phyloP scores from a whole-genome alignment of 2,113 vertebrate species.

The Morphnarchus princeps region DNA sequence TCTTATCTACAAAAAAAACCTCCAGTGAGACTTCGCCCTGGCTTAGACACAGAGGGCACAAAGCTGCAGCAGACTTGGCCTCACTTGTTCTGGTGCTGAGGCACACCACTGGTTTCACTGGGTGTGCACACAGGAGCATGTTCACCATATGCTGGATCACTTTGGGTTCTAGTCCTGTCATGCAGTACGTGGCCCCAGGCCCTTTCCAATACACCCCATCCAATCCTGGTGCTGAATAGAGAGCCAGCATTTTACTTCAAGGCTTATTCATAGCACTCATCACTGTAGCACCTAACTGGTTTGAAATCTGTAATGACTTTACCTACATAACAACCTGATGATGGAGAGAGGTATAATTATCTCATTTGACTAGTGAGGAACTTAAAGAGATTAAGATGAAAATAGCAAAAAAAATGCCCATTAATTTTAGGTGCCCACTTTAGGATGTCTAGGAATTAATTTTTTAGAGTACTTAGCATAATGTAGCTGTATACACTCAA shows the following conservation, averaged over 20 bases:
- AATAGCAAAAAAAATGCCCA: neutral
- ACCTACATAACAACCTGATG: neutral
- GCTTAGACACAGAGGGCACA: neutral
- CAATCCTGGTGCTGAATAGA: neutral
- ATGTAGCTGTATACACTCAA: neutral
- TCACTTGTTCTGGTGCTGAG: neutral
- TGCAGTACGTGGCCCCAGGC: neutral
- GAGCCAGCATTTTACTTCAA: neutral
- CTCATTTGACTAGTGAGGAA: neutral
- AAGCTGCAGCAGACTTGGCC: neutral
- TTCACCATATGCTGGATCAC: neutral
- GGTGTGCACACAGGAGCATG: neutral
- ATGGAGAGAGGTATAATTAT: slow-evolving; percentile 10
- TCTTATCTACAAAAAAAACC: neutral
- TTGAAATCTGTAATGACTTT: slow-evolving; percentile 14
- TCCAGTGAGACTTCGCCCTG: neutral
- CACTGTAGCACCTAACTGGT: neutral
- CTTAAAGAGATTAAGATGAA: neutral
- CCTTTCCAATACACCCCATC: neutral
- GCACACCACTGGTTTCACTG: neutral
- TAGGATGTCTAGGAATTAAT: slow-evolving; percentile 23
- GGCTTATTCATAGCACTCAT: neutral
- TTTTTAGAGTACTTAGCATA: slow-evolving; percentile 12
- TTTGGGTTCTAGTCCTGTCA: neutral
- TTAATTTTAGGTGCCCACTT: slow-evolving; percentile 29